These are phyloP conservation scores for Glaucopsyche alexis DNA, from an alignment of 2,888 invertebrate species.

Conservation along the genomic window DNA sequence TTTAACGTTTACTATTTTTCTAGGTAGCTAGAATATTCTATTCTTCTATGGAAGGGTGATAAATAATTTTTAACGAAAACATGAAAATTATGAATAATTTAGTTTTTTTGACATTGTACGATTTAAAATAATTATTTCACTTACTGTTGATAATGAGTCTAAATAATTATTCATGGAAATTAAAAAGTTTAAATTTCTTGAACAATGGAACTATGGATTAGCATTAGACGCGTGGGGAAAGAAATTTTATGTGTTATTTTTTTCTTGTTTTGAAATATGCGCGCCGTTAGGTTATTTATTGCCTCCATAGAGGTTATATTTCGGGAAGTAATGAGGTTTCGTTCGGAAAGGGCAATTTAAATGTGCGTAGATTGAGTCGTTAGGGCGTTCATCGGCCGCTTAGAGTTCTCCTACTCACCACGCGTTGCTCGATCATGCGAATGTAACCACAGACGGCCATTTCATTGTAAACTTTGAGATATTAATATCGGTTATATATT, in stretches of 20 bases:
- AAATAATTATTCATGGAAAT: conserved; percentile 20
- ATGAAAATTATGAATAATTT: background rate
- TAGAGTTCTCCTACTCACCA: conserved; percentile 49
- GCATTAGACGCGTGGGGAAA: conserved; percentile 74
- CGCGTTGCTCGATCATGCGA: conserved; percentile 38
- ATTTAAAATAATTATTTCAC: conserved; percentile 6
- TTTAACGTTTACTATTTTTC: background rate
- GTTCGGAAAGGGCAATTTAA: conserved; percentile 79
- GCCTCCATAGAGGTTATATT: conserved; percentile 78
- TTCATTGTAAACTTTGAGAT: conserved; percentile 34
- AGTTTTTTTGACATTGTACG: background rate
- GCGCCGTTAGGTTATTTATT: conserved; percentile 78
- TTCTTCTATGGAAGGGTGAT: background rate
- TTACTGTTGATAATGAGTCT: background rate
- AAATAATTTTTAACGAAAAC: background rate
- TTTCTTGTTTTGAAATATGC: conserved; percentile 80
- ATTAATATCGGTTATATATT: conserved; percentile 30
- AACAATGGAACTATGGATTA: conserved; percentile 56
- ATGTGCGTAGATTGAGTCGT: conserved; percentile 78
- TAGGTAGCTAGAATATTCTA: background rate
- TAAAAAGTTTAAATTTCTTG: conserved; percentile 23
- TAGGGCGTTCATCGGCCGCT: conserved; percentile 56
- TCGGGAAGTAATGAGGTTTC: conserved; percentile 79
- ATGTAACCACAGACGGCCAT: conserved; percentile 29
- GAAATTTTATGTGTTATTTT: conserved; percentile 77